Evolutionary conservation across 2,797 vertebrate genomes (phyloP), one percentile per base, ranked within the genome.

Genomic region (Urocyon cinereoargenteus): DNA sequence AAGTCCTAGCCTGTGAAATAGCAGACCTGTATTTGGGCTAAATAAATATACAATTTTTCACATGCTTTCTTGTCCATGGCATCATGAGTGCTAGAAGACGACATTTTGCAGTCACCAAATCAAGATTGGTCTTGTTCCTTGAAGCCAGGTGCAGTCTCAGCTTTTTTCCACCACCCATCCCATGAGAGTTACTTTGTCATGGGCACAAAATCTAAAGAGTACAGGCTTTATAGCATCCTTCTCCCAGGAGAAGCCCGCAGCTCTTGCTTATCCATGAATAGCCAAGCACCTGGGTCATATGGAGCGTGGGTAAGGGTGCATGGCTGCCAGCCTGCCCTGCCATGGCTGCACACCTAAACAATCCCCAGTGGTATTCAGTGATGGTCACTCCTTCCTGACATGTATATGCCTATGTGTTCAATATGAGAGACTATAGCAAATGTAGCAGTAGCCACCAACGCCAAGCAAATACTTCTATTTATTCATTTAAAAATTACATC

Each of bases 221-320:
- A 0, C 19, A 36, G 34, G 24, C 53, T 62, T 2, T 62, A 5
- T 4, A 6, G 16, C 2, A 9, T 40, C 68, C 28, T 31, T 82
- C 18, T 49, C 24, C 2, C 0, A 0, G 49, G 7, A 36, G 11
- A 34, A 81, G 31, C 10, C 21, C 3, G 0, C 15, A n/a, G 62
- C 19, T 53, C n/a, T 70, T 59, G 24, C 19, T 72, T 61, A 3
- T 11, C 40, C 14, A 16, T 24, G 6, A 53, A 78, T 53, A 24
- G 34, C 26, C 21, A 5, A 61, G 40, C 36, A 68, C 1, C 1
- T 21, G 22, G 6, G 36, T 85, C 14, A 5, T 5, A 62, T 6
- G 40, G 13, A 53, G 64, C 22, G 21, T 18, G 55, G 19, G 3
- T 16, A 55, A 21, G 73, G 45, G 14, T 40, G 24, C 6, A 13